Evolutionary conservation across 2,113 vertebrate genomes (phyloP).

Genomic region (Coregonus clupeaformis): DNA sequence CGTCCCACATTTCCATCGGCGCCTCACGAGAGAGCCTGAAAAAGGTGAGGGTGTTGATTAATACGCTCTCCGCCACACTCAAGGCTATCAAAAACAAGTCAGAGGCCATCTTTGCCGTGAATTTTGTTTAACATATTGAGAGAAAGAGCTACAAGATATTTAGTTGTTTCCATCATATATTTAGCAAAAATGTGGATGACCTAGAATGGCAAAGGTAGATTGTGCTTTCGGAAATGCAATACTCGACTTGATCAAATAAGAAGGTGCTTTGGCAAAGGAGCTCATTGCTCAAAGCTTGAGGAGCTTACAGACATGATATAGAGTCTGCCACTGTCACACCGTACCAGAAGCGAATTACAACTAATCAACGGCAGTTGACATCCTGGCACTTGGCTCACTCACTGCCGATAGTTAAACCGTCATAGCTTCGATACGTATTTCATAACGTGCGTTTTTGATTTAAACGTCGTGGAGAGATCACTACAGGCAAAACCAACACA

Average conservation of each 20-base stretch:
- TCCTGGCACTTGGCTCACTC: conserved; percentile 26
- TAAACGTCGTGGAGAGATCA: conserved; percentile 54
- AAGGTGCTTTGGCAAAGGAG: background rate
- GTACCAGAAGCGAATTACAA: conserved; percentile 47
- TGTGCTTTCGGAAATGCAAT: conserved; percentile 29
- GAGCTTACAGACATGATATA: background rate
- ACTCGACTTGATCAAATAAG: background rate
- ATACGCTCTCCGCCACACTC: conserved; percentile 25
- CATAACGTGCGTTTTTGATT: conserved; percentile 54
- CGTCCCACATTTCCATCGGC: conserved; percentile 57
- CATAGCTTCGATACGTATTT: conserved; percentile 41
- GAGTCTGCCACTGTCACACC: conserved; percentile 27
- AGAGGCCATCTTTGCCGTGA: conserved; percentile 26
- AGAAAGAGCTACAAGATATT: background rate
- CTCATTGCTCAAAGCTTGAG: background rate
- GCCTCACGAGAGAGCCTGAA: conserved; percentile 53
- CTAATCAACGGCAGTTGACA: conserved; percentile 36
- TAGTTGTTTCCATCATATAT: too few species aligned
- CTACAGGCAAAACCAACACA: conserved; percentile 74
- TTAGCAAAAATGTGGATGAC: conserved; percentile 5
- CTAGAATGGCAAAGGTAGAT: conserved; percentile 20
- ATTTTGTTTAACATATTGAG: background rate
- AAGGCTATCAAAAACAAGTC: conserved; percentile 45
- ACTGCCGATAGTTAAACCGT: conserved; percentile 43
- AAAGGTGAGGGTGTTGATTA: conserved; percentile 62